Evolutionary conservation across 1,140 invertebrate species (phyloP).

Genomic region (Ostrea edulis): DNA sequence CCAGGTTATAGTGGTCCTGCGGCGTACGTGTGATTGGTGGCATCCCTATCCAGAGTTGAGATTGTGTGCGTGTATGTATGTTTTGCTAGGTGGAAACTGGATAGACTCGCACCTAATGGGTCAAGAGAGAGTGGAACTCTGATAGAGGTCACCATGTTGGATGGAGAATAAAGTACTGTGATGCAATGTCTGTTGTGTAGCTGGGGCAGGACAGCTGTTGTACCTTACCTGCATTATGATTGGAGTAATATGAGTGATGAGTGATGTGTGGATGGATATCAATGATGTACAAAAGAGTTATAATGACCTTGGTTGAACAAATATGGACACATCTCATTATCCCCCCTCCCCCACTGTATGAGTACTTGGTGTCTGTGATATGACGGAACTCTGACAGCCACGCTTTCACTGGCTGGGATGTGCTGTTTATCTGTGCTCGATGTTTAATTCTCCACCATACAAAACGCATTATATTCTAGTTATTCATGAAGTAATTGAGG

Average conservation of each 20-base stretch:
- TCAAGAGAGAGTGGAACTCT: background rate
- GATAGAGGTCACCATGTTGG: background rate
- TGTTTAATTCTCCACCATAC: too few relatives aligned
- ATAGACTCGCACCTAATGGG: background rate
- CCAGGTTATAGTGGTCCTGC: conserved; percentile 46
- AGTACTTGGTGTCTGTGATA: background rate
- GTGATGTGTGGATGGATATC: background rate
- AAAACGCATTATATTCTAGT: too few relatives aligned
- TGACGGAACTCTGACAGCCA: background rate
- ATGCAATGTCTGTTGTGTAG: background rate
- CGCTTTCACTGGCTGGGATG: too few relatives aligned
- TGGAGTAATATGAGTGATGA: background rate
- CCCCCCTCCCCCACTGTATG: background rate
- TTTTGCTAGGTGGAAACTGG: background rate
- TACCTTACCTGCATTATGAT: background rate
- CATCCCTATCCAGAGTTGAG: background rate
- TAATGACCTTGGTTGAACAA: background rate
- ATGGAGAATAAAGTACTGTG: background rate
- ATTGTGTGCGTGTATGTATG: background rate
- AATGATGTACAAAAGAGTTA: too few relatives aligned
- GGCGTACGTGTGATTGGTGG: conserved; percentile 17
- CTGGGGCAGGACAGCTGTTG: background rate
- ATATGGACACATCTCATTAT: background rate
- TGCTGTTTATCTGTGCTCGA: too few relatives aligned
- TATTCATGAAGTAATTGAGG: too few relatives aligned